Evolutionary conservation across 2,797 vertebrate species (phyloP), one percentile per base, ranked within the genome.

Genomic region (Lerista edwardsae): DNA sequence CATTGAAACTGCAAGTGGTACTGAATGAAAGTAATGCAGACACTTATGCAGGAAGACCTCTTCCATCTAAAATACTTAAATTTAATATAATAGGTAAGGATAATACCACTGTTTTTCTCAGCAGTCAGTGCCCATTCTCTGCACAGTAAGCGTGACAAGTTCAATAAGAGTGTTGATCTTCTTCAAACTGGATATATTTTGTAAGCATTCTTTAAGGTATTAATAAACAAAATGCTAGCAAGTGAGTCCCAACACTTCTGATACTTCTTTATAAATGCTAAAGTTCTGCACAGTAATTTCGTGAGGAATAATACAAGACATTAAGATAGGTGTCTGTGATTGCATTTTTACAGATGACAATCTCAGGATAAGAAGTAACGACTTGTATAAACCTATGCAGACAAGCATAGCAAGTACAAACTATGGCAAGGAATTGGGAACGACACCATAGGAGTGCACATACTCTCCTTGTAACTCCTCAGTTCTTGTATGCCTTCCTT

Each of bases 31-130:
- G 88, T 86, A 95, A 93, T 41, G 90, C 88, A 10, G 96, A 93
- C 0, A 94, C 83, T 23, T 97, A 96, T 0, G 96, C 97, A 51
- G 97, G 94, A 88, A 95, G 87, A 83, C 39, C 81, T 23, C 96
- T 99, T 44, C 98, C 98, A 34, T 96, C 91, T 83, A 96, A 95
- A 95, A 87, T 80, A 44, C 96, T 97, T 78, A 90, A 94, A 31
- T 99, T 99, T 94, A 96, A 95, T 87, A 96, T 99, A 90, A 95
- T 93, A 95, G 98, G 98, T 98, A 94, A 96, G 95, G 14, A 86
- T 72, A 91, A 87, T 75, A 74, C n/a, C 31, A 55, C 47, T 71
- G 17, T 61, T 71, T 9, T 23, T 75, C 14, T 17, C 27, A 68
- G 4, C 7, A 17, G 12, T 51, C 23, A 64, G 1, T 64, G 39